Base-by-base conservation (phyloP, 2,888 invertebrate species). In the Amphipoea lucens region DNA sequence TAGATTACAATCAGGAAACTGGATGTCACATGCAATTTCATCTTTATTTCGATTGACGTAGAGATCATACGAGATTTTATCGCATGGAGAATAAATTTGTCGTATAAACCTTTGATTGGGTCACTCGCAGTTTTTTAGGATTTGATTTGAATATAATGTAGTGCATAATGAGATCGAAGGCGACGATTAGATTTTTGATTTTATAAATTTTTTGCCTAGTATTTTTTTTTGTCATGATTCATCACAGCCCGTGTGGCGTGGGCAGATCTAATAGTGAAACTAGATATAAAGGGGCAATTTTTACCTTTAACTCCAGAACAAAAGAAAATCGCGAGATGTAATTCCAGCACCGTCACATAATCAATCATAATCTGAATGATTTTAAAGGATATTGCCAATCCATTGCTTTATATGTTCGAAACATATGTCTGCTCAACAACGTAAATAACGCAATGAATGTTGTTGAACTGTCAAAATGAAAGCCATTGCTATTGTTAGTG, bases 101-200 rank as follows among this genome's bases (percentile, higher is more conserved):
- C 51, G 48, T 78, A 60, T 76, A 77, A 54, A 83, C 82, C 81
- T 88, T 84, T 88, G 89, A 91, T 92, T 90, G 89, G 90, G 87
- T 84, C 90, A 91, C 87, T 81, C 83, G 86, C 88, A 84, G 88
- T 90, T 84, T 92, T 92, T 91, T 90, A 79, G 88, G 88, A 89
- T 90, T 89, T 85, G 87, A 92, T 92, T 92, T 92, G 89, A 92
- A 92, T 92, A 92, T 92, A 90, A 92, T 92, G 87, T 89, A 87
- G 82, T 86, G 86, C 88, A 90, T 85, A 90, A 86, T 88, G 80
- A 87, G 85, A 90, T 91, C 48, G 2, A 23, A 70, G 76, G 74
- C 36, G 77, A 77, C 72, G 90, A 89, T 90, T 83, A 85, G 74
- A 87, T 83, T 71, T 76, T 40, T 17, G 45, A 54, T 29, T 51